Evolutionary conservation across 2,888 invertebrate species (phyloP).

Genomic region (Heliconius sara): DNA sequence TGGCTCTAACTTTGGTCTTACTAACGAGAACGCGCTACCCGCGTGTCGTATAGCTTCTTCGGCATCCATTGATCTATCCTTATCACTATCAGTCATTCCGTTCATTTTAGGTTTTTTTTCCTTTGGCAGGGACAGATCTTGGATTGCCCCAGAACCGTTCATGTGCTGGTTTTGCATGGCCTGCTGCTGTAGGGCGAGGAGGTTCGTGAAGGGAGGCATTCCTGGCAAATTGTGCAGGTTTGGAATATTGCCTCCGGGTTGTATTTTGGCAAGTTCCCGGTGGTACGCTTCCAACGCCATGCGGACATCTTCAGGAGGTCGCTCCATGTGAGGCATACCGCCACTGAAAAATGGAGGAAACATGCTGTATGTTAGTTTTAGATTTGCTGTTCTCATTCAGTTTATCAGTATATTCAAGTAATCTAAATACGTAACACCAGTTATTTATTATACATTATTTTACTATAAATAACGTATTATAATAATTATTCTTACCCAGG

Average conservation of each 20-base stretch:
- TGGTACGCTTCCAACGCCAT: constrained; percentile 96
- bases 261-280: constrained; percentile 95
- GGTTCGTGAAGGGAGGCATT: constrained; percentile 85
- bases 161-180: constrained; percentile 82
- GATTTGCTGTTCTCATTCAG: constrained; percentile 76
- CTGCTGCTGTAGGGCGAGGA: constrained; percentile 91
- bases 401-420: constrained; percentile 10
- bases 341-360: constrained; percentile 94
- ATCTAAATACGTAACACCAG: neutral
- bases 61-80: constrained; percentile 84
- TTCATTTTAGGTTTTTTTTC: constrained; percentile 86
- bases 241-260: constrained; percentile 86
- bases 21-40: constrained; percentile 93
- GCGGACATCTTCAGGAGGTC: constrained; percentile 92
- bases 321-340: constrained; percentile 84
- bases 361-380: constrained; percentile 87
- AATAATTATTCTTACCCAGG: constrained; percentile 86
- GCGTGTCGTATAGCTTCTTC: constrained; percentile 90
- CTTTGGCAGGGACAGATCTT: constrained; percentile 94
- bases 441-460: neutral
- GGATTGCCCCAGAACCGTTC: constrained; percentile 87
- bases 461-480: neutral
- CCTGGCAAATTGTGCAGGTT: constrained; percentile 79
- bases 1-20: constrained; percentile 93
- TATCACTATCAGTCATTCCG: constrained; percentile 87